Evolutionary conservation across 2,113 vertebrate species (phyloP), one percentile per base, ranked within the genome.

Genomic region (Limnothrissa miodon): DNA sequence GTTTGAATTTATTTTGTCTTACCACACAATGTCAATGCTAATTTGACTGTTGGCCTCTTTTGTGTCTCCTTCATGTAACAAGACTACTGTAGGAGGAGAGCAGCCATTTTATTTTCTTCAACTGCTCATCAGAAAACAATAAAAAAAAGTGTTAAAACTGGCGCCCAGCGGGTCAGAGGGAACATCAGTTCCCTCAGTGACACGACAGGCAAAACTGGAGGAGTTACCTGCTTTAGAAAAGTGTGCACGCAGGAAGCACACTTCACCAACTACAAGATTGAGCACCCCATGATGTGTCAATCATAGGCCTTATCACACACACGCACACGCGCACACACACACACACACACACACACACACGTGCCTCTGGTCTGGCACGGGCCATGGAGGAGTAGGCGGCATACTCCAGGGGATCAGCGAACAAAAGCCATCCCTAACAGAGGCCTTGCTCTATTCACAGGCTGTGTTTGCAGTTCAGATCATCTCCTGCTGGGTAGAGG

Each of bases 401-500:
- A 29, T 45, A 13, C 33, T 25, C 81, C 36, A 39, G 21, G 81
- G 39, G 48, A 46, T n/a, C 45, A 17, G 29, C 0, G 45, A 17
- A 46, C 78, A 45, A 83, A 83, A 66, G 53, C 78, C 25, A 1
- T 7, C 78, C 78, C 56, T 62, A 7, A 29, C 10, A n/a, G 25
- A 62, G 25, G 59, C 62, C 81, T n/a, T 25, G 15, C 13, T 1
- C 81, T 39, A 62, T 46, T 29, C 25, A 78, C n/a, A 17, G 66
- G 39, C 15, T 42, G 46, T 84, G 83, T 84, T 84, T 84, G 78
- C 53, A 70, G 53, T 80, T 80, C 33, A 51, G 53, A 59, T 83
- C 82, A 79, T 10, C 78, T 39, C 82, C 82, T 56, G 42, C 82
- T 66, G 82, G 59, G 82, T 29, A 56, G 5, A 23, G 51, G 19